phyloP scores from a whole-genome alignment of 2,888 invertebrate species.

The Nephrotoma flavescens region DNA sequence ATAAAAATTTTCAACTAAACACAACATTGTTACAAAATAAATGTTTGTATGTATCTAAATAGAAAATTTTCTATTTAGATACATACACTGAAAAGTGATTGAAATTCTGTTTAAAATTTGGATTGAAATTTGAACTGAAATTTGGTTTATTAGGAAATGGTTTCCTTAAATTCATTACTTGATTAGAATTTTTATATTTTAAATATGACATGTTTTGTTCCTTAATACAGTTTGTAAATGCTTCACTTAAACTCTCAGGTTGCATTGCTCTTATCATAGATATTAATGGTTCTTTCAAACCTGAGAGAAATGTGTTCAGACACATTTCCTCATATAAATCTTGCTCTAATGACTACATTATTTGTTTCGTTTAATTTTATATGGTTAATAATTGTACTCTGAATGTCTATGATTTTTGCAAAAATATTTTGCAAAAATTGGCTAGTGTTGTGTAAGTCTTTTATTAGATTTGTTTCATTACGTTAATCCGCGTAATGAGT shows the following conservation, averaged over 20 bases:
- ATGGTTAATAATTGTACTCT: not conserved
- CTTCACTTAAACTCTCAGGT: constrained; percentile 11
- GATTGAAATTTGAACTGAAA: no score
- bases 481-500: not conserved
- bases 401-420: not conserved
- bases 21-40: no score
- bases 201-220: not conserved
- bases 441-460: not conserved
- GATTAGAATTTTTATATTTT: no score
- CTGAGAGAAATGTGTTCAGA: constrained; percentile 13
- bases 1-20: no score
- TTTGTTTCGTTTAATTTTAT: not conserved
- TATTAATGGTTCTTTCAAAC: constrained; percentile 14
- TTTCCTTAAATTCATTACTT: no score
- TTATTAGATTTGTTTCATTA: not conserved
- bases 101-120: no score
- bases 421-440: not conserved
- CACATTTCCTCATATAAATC: not conserved
- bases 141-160: no score
- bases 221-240: no score
- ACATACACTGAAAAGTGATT: no score
- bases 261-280: constrained; percentile 15
- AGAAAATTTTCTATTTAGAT: no score
- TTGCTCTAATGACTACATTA: not conserved
- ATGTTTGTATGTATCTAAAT: no score